phyloP scores from a whole-genome alignment of 2,797 vertebrate genomes.

The Acestrorhynchus altus region DNA sequence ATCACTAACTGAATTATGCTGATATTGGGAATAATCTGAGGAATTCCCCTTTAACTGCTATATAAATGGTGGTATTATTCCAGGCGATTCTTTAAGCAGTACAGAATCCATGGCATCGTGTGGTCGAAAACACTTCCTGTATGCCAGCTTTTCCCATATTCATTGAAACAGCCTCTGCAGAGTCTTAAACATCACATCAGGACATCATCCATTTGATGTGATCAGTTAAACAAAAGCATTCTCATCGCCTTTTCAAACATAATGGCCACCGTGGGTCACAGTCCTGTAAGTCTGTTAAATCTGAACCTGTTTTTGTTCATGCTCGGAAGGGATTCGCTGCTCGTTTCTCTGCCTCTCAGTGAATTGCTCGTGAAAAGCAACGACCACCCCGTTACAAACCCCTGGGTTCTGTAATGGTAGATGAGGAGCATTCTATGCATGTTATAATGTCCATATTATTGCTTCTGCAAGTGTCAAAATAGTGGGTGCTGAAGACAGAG shows the following conservation, averaged over 20 bases:
- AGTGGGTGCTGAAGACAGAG: background rate
- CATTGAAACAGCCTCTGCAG: background rate
- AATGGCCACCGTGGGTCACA: conserved; percentile 5
- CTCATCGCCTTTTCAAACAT: background rate
- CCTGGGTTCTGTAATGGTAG: background rate
- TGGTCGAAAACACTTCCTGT: background rate
- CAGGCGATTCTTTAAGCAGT: no score
- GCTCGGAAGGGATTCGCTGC: conserved; percentile 17
- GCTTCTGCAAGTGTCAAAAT: conserved; percentile 4
- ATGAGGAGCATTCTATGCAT: background rate
- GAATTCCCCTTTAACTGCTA: no score
- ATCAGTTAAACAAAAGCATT: background rate
- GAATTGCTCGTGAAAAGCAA: conserved; percentile 19
- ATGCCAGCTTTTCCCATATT: conserved; percentile 4
- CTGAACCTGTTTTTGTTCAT: conserved; percentile 11
- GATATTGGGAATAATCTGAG: no score
- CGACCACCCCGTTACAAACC: background rate
- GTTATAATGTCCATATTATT: conserved; percentile 2
- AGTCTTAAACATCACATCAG: conserved; percentile 5
- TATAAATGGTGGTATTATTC: no score
- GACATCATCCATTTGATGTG: background rate
- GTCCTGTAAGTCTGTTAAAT: conserved; percentile 15
- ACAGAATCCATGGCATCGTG: background rate
- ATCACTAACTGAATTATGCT: no score
- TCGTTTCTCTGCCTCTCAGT: conserved; percentile 5